Evolutionary conservation across 1,140 invertebrate genomes (phyloP).

Genomic region (Drosophila murphyi): DNA sequence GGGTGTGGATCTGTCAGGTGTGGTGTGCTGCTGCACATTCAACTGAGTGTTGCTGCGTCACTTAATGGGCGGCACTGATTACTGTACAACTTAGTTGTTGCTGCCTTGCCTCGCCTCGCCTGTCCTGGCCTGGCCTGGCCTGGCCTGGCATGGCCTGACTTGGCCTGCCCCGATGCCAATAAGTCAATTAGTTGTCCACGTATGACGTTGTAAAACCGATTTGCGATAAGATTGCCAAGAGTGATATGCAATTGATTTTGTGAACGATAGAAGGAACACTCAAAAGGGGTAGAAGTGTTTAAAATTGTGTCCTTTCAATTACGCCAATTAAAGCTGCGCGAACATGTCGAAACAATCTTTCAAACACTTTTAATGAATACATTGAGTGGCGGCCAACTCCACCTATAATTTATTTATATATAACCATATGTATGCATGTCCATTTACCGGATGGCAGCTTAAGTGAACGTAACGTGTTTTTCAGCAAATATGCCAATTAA

Average conservation of each 20-base stretch:
- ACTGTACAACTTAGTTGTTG: conserved; percentile 18
- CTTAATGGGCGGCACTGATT: conserved; percentile 51
- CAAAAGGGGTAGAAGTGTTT: conserved; percentile 21
- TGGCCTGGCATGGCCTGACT: too few relatives aligned
- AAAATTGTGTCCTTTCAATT: conserved; percentile 43
- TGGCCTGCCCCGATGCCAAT: conserved; percentile 17
- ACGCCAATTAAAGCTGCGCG: conserved; percentile 32
- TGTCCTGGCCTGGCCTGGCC: too few relatives aligned
- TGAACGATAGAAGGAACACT: conserved; percentile 9
- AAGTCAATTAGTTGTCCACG: conserved; percentile 50
- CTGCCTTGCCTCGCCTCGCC: too few relatives aligned
- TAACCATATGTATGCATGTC: neutral
- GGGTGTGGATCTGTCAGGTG: neutral
- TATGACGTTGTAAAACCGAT: conserved; percentile 19
- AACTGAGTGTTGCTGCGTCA: conserved; percentile 40
- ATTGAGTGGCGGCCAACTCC: neutral
- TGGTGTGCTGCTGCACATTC: neutral
- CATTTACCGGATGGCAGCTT: neutral
- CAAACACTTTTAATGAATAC: conserved; percentile 22
- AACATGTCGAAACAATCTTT: conserved; percentile 15
- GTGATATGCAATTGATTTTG: conserved; percentile 62
- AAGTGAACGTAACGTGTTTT: conserved; percentile 8
- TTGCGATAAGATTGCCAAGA: conserved; percentile 66
- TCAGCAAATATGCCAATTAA: conserved; percentile 20
- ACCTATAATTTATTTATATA: neutral